Base-by-base conservation (phyloP, 2,113 vertebrate genomes). In the Globicephala melas region DNA sequence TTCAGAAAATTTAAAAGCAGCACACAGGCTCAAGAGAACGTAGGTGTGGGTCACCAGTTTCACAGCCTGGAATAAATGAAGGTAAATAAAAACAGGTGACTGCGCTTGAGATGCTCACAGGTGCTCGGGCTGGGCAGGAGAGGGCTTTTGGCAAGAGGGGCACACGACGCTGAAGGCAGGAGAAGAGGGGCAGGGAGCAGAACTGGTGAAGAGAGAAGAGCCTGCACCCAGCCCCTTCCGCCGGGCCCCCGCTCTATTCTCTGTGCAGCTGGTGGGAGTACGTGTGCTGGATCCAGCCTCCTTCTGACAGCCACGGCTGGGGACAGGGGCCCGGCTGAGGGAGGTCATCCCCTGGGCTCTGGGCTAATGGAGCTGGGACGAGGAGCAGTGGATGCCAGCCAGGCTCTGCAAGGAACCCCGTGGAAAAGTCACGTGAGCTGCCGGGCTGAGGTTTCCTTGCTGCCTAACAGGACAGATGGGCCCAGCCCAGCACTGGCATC, bases 71-170 rank as follows among this genome's bases (percentile, higher is more conserved):
- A 25, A 70, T 26, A 68, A 60, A 20, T 0, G 20, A 62, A 41
- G 25, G 38, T 26, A 62, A 62, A 88, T 18, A 41, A 7, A 70
- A 63, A 33, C 0, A 85, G 62, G 12, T 1, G 28, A 17, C 7
- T 5, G 9, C 0, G 1, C 31, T 28, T 1, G 60, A 41, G 47
- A 53, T 7, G 31, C 47, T 12, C 3, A 4, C 1, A 15, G 74
- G 55, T 3, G 8, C 85, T 23, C 1, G 77, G 14, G 76, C 13
- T 1, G 41, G 60, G 50, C 33, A 6, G 88, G 33, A 71, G n/a
- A 10, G 63, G 50, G 21, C 62, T 77, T 68, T 67, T 1, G 2
- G 60, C 21, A 26, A 80, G 44, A 38, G 28, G 38, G 17, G 31
- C 31, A 44, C 11, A 4, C 11, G 12, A 3, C 0, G 17, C 6